phyloP scores from a whole-genome alignment of 2,888 invertebrate genomes.

The Eulithis prunata region DNA sequence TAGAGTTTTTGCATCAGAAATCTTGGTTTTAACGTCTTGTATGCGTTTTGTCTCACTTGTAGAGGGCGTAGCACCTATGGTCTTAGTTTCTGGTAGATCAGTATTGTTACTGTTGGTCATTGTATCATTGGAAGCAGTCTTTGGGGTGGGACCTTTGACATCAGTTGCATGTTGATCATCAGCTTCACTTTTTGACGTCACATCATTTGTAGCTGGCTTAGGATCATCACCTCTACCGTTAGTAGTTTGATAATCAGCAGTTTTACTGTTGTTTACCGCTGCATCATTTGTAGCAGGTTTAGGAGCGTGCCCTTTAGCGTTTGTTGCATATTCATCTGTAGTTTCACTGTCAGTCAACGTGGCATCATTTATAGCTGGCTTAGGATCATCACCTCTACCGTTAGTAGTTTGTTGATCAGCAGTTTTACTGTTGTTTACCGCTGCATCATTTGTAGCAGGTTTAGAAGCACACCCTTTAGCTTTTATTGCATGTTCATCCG shows the following conservation, averaged over 20 bases:
- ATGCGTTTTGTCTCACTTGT: not conserved
- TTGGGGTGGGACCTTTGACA: not conserved
- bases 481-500: too few relatives aligned
- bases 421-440: not conserved
- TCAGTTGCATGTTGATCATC: too few relatives aligned
- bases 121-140: not conserved
- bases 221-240: too few relatives aligned
- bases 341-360: too few relatives aligned
- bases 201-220: too few relatives aligned
- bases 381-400: too few relatives aligned
- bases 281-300: not conserved
- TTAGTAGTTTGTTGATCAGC: not conserved
- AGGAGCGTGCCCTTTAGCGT: not conserved
- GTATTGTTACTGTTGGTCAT: not conserved
- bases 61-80: not conserved
- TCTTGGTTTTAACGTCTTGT: too few relatives aligned
- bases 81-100: too few relatives aligned
- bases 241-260: not conserved
- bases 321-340: too few relatives aligned
- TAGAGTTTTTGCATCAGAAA: not conserved
- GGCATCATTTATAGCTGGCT: too few relatives aligned
- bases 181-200: too few relatives aligned
- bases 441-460: not conserved
- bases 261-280: not conserved
- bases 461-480: not conserved